Conservation (phyloP, 2,888 invertebrate species). For the Ypsolopha sequella region DNA sequence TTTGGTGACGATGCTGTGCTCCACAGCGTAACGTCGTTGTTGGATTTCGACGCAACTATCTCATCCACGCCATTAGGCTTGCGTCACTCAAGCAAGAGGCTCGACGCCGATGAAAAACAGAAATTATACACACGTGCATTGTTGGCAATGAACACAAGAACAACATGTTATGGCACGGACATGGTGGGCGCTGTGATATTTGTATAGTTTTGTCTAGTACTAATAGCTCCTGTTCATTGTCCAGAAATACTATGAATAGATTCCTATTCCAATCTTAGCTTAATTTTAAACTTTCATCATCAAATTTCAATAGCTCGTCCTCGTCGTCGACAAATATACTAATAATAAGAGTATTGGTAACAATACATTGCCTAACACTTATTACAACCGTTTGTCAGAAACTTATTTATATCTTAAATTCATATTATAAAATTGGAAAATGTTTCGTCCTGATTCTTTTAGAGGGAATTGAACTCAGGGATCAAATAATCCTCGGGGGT, state of each 20-base stretch:
- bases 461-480: neutral
- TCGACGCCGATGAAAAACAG: constrained; percentile 9
- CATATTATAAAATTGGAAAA: no score
- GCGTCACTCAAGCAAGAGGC: constrained; percentile 26
- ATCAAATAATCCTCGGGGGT: constrained; percentile 11
- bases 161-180: constrained; percentile 11
- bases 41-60: neutral
- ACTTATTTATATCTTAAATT: no score
- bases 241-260: no score
- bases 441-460: no score
- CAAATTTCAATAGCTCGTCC: no score
- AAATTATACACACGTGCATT: constrained; percentile 18
- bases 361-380: no score
- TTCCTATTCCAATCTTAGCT: no score
- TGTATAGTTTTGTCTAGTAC: neutral
- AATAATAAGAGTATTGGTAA: no score
- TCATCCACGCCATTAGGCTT: constrained; percentile 8
- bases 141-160: constrained; percentile 25
- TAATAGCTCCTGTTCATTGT: neutral
- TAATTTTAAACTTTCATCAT: no score
- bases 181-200: constrained; percentile 13
- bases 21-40: constrained; percentile 3
- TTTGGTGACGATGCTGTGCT: constrained; percentile 51
- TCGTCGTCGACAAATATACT: no score
- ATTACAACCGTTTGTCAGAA: no score